Evolutionary conservation across 2,113 vertebrate species (phyloP), one percentile per base, ranked within the genome.

Genomic region (Sprattus sprattus): DNA sequence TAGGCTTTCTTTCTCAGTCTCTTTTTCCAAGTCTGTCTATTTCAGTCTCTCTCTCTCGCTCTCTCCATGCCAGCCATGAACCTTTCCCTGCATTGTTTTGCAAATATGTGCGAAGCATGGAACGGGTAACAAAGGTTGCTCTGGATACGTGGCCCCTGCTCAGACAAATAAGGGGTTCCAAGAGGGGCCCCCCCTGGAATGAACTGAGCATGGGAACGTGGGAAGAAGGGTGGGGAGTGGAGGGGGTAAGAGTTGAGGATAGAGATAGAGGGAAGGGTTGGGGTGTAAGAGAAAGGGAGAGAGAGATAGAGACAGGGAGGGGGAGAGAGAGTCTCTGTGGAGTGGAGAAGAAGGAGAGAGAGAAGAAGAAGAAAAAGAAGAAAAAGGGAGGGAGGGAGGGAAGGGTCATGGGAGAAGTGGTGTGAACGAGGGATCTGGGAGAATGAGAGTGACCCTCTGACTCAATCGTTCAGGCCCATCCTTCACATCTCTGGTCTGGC

Each of bases 21-120:
- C 49, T 49, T 82, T 67, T 50, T 57, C 71, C 39, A 39, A 39
- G 39, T 39, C 39, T 39, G 39, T 39, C 39, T 39, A 39, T 39
- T 39, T 39, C 39, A 39, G 39, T 7, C 39, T 45, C 86, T 81
- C 39, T 2, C 57, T 45, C 6, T 18, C 9, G 16, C 47, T 10
- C 45, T 22, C 11, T 20, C 25, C n/a, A 13, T 52, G 1, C 49
- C 22, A 4, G 83, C 46, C 57, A 45, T 44, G 46, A 18, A 39
- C 64, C 64, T 20, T 81, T 81, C 54, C 49, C 87, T 45, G 84
- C 89, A 90, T 92, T 93, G 88, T 91, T 85, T 84, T 88, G 85
- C 88, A 91, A 91, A 92, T 93, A 71, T 71, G 84, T 90, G 91
- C 89, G 81, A 88, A 88, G 90, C 88, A 86, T 81, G 57, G 47